Evolutionary conservation across 1,140 invertebrate species (phyloP), one percentile per base, ranked within the genome.

Genomic region (Laodelphax striatellus): DNA sequence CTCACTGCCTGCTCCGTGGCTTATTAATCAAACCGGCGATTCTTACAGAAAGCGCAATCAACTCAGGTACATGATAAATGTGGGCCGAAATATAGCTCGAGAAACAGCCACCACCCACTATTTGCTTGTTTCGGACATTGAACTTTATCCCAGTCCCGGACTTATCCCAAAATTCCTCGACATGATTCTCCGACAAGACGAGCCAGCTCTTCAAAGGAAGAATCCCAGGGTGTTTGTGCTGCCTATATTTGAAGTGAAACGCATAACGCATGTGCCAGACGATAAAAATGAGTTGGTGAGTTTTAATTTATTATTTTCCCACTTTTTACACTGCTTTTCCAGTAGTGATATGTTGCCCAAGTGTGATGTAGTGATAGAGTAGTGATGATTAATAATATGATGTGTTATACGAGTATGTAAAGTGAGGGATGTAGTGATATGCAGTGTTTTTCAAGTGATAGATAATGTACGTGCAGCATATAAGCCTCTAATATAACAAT

Each of bases 11-110:
- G 76, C 86, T 0, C 87, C 87, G 0, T 90, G 85, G 77, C 69
- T 77, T 1, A n/a, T n/a, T n/a, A 87, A 86, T 64, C 76, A 82
- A 10, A 77, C 78, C 1, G 68, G 76, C 14, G 78, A 80, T 44
- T 82, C 90, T 64, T 92, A 89, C 72, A 91, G 89, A 71, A 81
- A 79, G 16, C 80, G 86, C 56, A 89, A 87, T 69, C 88, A 84
- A 66, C 74, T 93, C 0, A 70, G 90, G 1, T 94, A 94, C 71
- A 91, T 90, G 0, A 88, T 94, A 11, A 93, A 94, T 70, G 87
- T 93, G 1, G 90, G 87, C 0, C 75, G 91, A 10, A 94, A 94
- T 70, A 80, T 94, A 14, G 91, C 90, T 0, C 77, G 91, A 13
- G 87, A 92, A 67, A 80, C 83, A 9, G 85, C 92, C 10, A 73